Evolutionary conservation across 2,113 vertebrate species (phyloP).

Genomic region (Clarias macrocephalus): DNA sequence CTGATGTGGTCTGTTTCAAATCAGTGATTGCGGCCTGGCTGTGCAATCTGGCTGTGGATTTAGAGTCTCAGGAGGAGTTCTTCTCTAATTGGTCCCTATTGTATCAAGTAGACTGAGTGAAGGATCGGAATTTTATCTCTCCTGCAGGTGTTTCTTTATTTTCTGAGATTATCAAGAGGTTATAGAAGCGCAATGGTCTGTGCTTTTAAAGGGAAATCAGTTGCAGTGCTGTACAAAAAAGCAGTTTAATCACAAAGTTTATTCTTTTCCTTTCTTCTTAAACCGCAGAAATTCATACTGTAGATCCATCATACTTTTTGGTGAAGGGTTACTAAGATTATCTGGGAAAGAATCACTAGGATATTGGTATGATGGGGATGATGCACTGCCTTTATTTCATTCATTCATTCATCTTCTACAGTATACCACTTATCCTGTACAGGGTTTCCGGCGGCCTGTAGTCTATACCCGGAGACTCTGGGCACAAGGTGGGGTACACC

Average conservation of each 20-base stretch:
- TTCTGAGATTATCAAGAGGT: not conserved
- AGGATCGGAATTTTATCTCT: constrained; percentile 12
- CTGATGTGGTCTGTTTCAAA: constrained; percentile 38
- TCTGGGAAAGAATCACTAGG: too few relatives aligned
- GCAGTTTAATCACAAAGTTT: not conserved
- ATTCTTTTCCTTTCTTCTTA: not conserved
- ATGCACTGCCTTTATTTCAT: too few relatives aligned
- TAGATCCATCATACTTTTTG: not conserved
- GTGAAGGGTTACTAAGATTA: too few relatives aligned
- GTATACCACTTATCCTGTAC: too few relatives aligned
- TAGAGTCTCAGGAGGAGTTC: constrained; percentile 25
- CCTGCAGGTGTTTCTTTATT: constrained; percentile 4
- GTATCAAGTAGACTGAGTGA: constrained; percentile 36
- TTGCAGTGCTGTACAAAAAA: not conserved
- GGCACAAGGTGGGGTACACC: too few relatives aligned
- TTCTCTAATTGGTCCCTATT: constrained; percentile 49
- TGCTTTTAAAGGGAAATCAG: not conserved
- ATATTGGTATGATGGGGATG: too few relatives aligned
- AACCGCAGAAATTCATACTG: not conserved
- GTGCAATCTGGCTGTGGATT: constrained; percentile 34
- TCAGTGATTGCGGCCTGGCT: constrained; percentile 34
- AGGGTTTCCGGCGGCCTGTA: too few relatives aligned
- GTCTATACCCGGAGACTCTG: too few relatives aligned
- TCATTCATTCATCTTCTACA: too few relatives aligned
- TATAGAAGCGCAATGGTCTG: not conserved